Conservation (phyloP, 2,888 invertebrate genomes). For the Spisula solida region DNA sequence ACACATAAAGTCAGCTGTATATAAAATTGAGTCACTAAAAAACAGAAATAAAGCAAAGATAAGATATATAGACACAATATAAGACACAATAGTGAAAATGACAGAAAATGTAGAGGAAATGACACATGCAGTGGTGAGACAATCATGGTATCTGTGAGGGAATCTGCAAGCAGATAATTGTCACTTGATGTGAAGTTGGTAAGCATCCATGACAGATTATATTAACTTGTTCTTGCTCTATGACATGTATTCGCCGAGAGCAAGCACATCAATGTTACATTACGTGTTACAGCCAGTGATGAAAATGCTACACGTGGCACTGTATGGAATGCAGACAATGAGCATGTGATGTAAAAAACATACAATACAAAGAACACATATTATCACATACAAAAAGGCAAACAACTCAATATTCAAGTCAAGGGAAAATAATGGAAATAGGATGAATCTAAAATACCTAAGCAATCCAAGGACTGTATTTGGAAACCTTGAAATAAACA, state of each 20-base stretch:
- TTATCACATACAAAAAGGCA: slow-evolving; percentile 9
- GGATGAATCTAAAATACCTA: slow-evolving; percentile 27
- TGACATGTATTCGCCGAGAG: neutral
- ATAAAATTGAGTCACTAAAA: too few relatives aligned
- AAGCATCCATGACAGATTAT: neutral
- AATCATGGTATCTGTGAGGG: neutral
- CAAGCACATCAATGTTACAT: neutral
- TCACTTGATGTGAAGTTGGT: neutral
- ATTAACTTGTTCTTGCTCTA: neutral
- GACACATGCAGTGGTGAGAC: neutral
- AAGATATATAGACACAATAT: neutral
- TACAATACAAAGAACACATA: neutral
- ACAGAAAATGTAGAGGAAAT: neutral
- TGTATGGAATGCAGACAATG: neutral
- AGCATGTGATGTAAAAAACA: slow-evolving; percentile 1
- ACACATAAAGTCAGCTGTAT: too few relatives aligned
- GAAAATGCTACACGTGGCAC: neutral
- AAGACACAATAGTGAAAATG: slow-evolving; percentile 3
- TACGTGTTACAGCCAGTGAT: neutral
- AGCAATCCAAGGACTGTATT: slow-evolving; percentile 39
- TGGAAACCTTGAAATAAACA: slow-evolving; percentile 27
- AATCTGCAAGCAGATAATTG: neutral
- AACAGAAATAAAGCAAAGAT: neutral
- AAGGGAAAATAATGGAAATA: slow-evolving; percentile 11
- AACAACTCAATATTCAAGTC: neutral